Conservation (phyloP, 2,113 vertebrate species). For the Silurus glanis region DNA sequence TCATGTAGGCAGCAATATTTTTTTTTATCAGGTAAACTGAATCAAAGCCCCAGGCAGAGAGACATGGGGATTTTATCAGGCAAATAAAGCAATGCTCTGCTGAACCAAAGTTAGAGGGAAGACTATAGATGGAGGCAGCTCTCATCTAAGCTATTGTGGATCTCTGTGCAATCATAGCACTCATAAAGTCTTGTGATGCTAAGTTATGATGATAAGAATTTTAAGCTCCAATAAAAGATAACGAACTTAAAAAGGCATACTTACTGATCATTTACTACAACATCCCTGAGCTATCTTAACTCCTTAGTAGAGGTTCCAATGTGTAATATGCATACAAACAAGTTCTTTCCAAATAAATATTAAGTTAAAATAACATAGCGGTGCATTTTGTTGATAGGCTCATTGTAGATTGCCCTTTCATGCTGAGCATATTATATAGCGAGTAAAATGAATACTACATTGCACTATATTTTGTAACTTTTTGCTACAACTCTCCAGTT, state of each 20-base stretch:
- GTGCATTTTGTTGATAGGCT: background rate
- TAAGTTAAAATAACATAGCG: background rate
- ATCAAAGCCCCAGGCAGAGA: background rate
- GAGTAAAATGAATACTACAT: background rate
- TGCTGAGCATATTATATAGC: background rate
- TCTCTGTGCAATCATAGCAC: background rate
- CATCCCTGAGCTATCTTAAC: background rate
- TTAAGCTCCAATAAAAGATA: background rate
- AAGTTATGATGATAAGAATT: background rate
- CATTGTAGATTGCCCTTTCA: background rate
- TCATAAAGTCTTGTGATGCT: background rate
- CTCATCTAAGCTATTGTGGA: slow-evolving; percentile 14
- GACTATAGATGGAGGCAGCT: background rate
- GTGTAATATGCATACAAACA: too few species aligned
- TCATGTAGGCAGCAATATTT: background rate
- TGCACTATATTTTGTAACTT: background rate
- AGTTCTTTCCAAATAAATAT: background rate
- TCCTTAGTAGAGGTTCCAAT: background rate
- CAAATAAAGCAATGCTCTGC: background rate
- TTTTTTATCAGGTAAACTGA: background rate
- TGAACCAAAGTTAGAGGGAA: background rate
- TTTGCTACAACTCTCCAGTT: background rate
- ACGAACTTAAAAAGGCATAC: background rate
- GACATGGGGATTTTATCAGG: slow-evolving; percentile 11
- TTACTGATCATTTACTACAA: background rate